phyloP scores from a whole-genome alignment of 1,140 invertebrate genomes.

The Zaprionus gabonicus region DNA sequence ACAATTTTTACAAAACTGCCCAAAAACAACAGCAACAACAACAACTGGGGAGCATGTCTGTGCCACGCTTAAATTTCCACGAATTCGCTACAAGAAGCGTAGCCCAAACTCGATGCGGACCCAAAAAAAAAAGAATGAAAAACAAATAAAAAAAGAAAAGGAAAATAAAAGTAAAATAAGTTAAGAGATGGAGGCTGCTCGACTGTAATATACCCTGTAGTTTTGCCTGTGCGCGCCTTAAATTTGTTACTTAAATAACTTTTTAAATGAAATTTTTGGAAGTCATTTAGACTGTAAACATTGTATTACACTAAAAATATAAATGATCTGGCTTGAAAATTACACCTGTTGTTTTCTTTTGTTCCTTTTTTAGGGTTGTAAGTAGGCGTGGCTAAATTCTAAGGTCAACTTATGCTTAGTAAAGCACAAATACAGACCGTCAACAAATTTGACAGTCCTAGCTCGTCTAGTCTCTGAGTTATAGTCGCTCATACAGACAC shows the following conservation, averaged over 20 bases:
- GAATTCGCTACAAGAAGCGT: constrained; percentile 79
- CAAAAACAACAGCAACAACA: constrained; percentile 72
- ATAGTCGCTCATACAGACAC: not conserved
- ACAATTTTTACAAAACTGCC: constrained; percentile 83
- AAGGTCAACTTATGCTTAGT: too few species aligned
- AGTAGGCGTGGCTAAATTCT: too few species aligned
- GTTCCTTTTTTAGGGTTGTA: not conserved
- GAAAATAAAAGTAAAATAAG: not conserved
- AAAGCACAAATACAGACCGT: too few species aligned
- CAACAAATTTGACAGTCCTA: not conserved
- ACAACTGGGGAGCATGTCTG: constrained; percentile 78
- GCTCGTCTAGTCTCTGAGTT: too few species aligned
- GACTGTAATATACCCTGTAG: not conserved
- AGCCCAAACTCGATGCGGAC: constrained; percentile 40
- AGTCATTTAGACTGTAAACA: not conserved
- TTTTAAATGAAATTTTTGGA: not conserved
- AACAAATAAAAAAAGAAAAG: not conserved
- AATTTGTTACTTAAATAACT: not conserved
- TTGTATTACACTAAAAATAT: not conserved
- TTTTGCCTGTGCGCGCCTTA: not conserved
- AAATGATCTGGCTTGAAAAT: not conserved
- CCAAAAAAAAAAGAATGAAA: constrained; percentile 9
- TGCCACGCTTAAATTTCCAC: constrained; percentile 82
- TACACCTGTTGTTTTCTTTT: accelerated
- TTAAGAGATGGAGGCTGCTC: not conserved